Base-by-base conservation (phyloP, 2,888 invertebrate species). In the Toxonevra muliebris region DNA sequence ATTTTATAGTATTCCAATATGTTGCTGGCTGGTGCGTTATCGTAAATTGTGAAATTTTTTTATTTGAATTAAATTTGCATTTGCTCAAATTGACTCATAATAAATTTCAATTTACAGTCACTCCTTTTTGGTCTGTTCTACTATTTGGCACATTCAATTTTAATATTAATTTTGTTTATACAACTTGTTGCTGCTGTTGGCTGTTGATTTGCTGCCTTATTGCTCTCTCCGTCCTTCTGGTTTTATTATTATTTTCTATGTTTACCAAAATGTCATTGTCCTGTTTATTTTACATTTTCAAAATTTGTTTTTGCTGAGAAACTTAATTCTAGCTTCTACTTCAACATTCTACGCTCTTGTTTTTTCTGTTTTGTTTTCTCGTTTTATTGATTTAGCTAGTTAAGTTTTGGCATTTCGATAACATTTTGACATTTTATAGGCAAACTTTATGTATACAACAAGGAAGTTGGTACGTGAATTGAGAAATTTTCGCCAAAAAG, bases 101-200 rank as follows among this genome's bases (percentile, higher is more conserved):
- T 30, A 30, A 30, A 30, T 30, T 30, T 30, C 30, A 30, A 7
- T 30, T 30, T 30, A 30, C 30, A 30, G 30, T 30, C 30, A 30
- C 30, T 30, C 30, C 30, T 30, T 30, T 30, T 30, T 30, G 30
- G 30, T 30, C 7, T 2, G 30, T 7, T 30, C 30, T 30, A 30
- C 30, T 30, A 30, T 7, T 30, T 30, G 2, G 30, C 30, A 30
- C 30, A 30, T 58, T 64, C 55, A 68, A 65, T 57, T 68, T 67
- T 69, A 71, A 73, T 67, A 69, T 67, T 73, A 69, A 73, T 71
- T 69, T 72, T 69, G 68, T 61, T 68, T 68, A 72, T 70, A 72
- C 71, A 60, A 65, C 61, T 69, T 58, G 68, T 68, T 69, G 64
- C 70, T 59, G 60, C 4, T 13, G 40, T 42, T 59, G 65, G 48